Base-by-base conservation (phyloP, 2,888 invertebrate species). In the Ophion obscuratus region DNA sequence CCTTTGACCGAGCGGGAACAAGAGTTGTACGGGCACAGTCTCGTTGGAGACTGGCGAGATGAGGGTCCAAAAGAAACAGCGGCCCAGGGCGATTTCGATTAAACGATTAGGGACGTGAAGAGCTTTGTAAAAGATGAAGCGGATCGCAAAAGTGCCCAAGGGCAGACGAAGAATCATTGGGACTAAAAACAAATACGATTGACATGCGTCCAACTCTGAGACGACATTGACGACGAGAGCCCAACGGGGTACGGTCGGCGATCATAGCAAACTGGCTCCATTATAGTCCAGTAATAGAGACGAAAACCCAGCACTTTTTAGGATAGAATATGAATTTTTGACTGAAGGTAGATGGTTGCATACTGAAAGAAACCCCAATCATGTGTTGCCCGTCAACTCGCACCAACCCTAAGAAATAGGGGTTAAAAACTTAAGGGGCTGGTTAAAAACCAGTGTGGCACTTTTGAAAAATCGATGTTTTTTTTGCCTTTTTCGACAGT, bases 1-100 rank as follows among this genome's bases (percentile, higher is more conserved):
- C 80, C 84, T 87, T 87, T 87, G 86, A 87, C 73, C 75, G 73
- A 44, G 70, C 62, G 17, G 40, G n/a, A 62, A 66, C 7, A 40
- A 40, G 40, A 40, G 5, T 40, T 40, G 40, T 9, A 40, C 40
- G 7, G 40, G 40, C 40, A 5, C 40, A 6, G 62, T 61, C 31
- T 20, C n/a, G n/a, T 3, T 57, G 31, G 10, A n/a, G 36, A 44
- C 27, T 27, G 47, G 17, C 14, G 27, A 36, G 10, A 31, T 44
- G 47, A 79, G 53, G 71, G 64, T 64, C 57, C 44, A 44, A 80
- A 80, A 40, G 24, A 57, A 73, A 73, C 20, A 31, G 36, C 11
- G 47, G 11, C 14, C 40, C 14, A 3, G 2, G 17, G 24, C 11
- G 47, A 57, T 53, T 57, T 57, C 31, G 57, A n/a, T 53, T 59